Evolutionary conservation across 2,797 vertebrate genomes (phyloP), one percentile per base, ranked within the genome.

Genomic region (Psittacula derbiana): DNA sequence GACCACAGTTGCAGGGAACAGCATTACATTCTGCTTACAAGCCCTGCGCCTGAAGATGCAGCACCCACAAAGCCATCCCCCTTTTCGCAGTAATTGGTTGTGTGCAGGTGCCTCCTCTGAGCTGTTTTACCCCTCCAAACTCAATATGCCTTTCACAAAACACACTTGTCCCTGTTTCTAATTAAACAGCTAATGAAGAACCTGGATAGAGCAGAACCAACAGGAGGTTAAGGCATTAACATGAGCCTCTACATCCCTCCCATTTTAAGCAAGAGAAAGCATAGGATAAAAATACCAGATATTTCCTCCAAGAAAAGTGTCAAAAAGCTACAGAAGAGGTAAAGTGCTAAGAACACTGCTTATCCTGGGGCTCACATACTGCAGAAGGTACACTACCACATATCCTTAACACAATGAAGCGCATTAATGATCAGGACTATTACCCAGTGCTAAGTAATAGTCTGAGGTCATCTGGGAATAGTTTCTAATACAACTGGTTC

Each of bases 141-240:
- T 62, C 85, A 61, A 62, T 8, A 10, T 1, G 61, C 36, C 33
- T 86, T 33, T 44, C 73, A 70, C 31, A 67, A 24, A 58, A 79
- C 44, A 50, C 1, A 2, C 69, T 75, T 94, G 92, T 81, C 94
- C 4, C 1, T 8, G 18, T 65, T 76, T 64, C 92, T 83, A 71
- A 92, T 93, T 87, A 92, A 94, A 71, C 66, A 78, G 14, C 52
- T 89, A 74, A 94, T 11, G 87, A 95, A 67, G 73, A 84, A 71
- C 7, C 67, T 53, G 70, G 58, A 92, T n/a, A 40, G 50, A 73
- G 41, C 49, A 84, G 79, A 93, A 91, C 4, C 86, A 78, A 52
- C n/a, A 81, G 65, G 73, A 92, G 92, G 82, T 8, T 16, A 66
- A 44, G 33, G 78, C 70, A 58, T 58, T 36, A 86, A 21, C 25